Conservation (phyloP, 2,888 invertebrate genomes). For the Athalia rosae region DNA sequence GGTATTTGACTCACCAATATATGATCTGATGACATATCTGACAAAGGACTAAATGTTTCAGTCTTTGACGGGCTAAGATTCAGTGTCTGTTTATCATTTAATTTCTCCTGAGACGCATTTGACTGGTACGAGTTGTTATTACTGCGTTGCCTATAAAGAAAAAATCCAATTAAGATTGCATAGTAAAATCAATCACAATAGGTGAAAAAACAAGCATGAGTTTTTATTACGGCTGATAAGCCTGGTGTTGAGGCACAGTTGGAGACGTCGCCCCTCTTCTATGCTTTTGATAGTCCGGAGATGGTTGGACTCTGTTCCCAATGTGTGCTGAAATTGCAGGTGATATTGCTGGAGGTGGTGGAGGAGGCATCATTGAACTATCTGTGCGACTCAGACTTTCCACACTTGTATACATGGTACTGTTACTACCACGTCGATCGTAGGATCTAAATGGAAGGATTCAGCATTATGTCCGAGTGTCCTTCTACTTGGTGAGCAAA, state of each 20-base stretch:
- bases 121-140: conserved; percentile 57
- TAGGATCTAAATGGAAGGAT: conserved; percentile 58
- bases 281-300: conserved; percentile 58
- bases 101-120: conserved; percentile 56
- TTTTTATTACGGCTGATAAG: conserved; percentile 61
- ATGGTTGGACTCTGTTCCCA: conserved; percentile 59
- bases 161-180: conserved; percentile 23
- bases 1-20: conserved; percentile 54
- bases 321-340: conserved; percentile 60
- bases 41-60: conserved; percentile 58
- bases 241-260: conserved; percentile 56
- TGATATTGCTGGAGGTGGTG: conserved; percentile 61
- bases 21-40: conserved; percentile 42
- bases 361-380: conserved; percentile 64
- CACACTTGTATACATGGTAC: conserved; percentile 71
- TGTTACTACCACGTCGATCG: conserved; percentile 71
- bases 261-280: conserved; percentile 58
- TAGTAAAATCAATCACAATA: conserved; percentile 10
- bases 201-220: conserved; percentile 12
- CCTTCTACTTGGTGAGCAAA: not conserved
- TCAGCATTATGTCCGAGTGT: not conserved
- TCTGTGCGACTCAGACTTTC: conserved; percentile 68
- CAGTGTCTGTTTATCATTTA: conserved; percentile 55
- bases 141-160: conserved; percentile 58
- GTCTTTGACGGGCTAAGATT: conserved; percentile 60